Evolutionary conservation across 2,113 vertebrate genomes (phyloP).

Genomic region (Micronycteris hirsuta): DNA sequence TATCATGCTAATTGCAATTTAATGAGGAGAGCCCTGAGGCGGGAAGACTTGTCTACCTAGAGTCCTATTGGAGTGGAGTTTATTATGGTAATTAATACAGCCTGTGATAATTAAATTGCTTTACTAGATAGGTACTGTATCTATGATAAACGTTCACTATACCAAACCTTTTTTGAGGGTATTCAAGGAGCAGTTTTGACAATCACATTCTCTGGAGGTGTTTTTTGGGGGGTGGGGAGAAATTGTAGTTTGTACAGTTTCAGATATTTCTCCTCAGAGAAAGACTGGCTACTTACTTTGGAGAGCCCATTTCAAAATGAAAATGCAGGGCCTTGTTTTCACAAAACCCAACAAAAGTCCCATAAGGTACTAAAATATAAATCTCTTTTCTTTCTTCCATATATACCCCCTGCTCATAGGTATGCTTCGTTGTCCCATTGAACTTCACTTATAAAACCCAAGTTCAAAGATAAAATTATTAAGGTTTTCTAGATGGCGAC

Average conservation of each 20-base stretch:
- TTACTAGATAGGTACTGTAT: conserved; percentile 67
- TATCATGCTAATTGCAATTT: conserved; percentile 83
- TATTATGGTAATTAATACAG: conserved; percentile 75
- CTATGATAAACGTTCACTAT: conserved; percentile 70
- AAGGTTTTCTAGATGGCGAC: not conserved
- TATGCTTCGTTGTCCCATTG: not conserved
- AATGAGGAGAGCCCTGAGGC: conserved; percentile 80
- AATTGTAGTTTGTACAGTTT: conserved; percentile 47
- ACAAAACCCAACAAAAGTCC: not conserved
- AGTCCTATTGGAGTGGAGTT: conserved; percentile 73
- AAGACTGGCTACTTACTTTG: not conserved
- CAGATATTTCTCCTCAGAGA: conserved; percentile 6
- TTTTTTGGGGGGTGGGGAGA: not conserved
- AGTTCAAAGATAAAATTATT: not conserved
- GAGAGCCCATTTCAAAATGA: not conserved
- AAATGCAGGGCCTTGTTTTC: not conserved
- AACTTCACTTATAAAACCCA: not conserved
- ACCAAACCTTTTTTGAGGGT: conserved; percentile 55
- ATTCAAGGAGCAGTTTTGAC: conserved; percentile 55
- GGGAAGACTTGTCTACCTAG: conserved; percentile 73
- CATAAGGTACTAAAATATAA: not conserved
- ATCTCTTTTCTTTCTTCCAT: not conserved
- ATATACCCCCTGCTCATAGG: not conserved
- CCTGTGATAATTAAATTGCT: conserved; percentile 74
- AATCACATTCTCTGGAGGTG: not conserved